Percentiles rank a stretch among this genome's conserved stretches.
Evolutionary conservation across 2,113 vertebrate genomes (phyloP).

Genomic region (Aramus guarauna): DNA sequence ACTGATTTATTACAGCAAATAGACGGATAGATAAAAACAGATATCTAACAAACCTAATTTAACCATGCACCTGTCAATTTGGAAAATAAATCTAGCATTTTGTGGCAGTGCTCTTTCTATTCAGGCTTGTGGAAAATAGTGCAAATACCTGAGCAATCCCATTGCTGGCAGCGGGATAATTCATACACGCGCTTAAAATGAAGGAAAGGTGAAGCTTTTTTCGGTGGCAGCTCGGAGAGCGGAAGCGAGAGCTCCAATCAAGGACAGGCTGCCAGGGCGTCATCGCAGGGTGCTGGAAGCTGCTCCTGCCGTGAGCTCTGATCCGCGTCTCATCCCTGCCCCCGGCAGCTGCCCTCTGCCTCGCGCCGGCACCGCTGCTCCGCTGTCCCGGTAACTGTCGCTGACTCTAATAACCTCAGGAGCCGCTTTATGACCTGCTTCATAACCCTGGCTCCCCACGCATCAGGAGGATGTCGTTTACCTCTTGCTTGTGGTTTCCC

Average conservation of each 20-base stretch:
- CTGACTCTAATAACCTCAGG: background rate
- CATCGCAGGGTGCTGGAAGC: fast-evolving
- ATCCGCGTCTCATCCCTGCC: background rate
- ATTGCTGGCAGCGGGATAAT: background rate
- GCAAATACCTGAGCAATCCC: background rate
- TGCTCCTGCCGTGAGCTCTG: background rate
- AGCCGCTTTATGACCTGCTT: background rate
- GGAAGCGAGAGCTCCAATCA: background rate
- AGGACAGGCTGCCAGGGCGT: background rate
- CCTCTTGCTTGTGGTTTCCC: background rate
- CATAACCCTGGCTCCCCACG: background rate
- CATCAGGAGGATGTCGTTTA: background rate
- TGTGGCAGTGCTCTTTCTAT: background rate
- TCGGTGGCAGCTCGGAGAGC: background rate
- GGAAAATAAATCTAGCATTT: background rate
- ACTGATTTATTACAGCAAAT: background rate
- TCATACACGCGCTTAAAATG: background rate
- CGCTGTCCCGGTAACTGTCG: background rate
- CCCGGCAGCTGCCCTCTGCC: background rate
- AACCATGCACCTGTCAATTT: background rate
- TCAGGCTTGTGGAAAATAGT: background rate
- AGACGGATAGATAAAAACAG: background rate
- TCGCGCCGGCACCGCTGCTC: fast-evolving
- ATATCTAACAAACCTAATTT: background rate
- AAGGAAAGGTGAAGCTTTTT: background rate